A percentile compares a stretch with the other conserved stretches of the same genome.
phyloP scores from a whole-genome alignment of 2,797 vertebrate genomes.

The Anguilla obscura region DNA sequence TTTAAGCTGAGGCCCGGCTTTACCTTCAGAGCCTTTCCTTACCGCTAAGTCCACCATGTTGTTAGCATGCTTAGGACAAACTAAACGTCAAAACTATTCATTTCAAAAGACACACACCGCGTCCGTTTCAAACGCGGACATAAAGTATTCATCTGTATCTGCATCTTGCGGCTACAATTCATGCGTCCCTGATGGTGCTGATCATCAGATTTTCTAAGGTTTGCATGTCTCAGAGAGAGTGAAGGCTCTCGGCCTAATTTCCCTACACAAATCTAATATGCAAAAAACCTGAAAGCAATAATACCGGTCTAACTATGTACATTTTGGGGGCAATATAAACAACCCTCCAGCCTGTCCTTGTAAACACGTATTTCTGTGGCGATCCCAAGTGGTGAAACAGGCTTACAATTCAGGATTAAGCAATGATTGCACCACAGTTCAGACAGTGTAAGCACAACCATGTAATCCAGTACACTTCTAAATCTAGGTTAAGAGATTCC shows the following conservation, averaged over 20 bases:
- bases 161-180: neutral
- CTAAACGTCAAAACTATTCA: neutral
- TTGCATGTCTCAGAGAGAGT: neutral
- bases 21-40: neutral
- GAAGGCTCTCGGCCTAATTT: neutral
- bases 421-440: neutral
- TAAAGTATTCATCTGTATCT: neutral
- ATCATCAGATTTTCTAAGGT: neutral
- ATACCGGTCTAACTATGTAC: neutral
- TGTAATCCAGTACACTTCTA: neutral
- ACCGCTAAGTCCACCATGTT: neutral
- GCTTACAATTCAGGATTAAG: neutral
- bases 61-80: neutral
- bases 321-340: neutral
- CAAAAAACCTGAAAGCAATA: neutral
- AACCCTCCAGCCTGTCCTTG: neutral
- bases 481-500: constrained; percentile 20
- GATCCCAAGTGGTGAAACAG: neutral
- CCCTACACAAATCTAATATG: neutral
- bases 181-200: neutral
- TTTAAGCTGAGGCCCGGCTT: constrained; percentile 50
- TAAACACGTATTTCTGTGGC: neutral
- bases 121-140: neutral
- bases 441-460: neutral
- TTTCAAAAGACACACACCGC: neutral